These are phyloP conservation scores for Eulemur macaco DNA, from an alignment of 2,113 vertebrate genomes.

Conservation along the genomic window DNA sequence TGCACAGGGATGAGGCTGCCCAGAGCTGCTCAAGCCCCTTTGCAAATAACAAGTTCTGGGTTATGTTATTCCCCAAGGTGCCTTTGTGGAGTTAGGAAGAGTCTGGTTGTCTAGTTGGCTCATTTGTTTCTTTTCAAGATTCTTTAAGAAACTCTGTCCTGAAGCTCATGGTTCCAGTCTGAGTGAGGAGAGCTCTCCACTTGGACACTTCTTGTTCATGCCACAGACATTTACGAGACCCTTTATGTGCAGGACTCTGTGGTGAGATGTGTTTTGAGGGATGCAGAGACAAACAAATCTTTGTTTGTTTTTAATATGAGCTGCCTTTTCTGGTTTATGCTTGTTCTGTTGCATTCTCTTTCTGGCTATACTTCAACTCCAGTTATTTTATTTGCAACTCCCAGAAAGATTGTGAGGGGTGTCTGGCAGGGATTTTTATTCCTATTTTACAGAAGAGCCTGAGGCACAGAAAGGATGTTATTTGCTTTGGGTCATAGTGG, in stretches of 20 bases:
- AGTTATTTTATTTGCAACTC: background rate
- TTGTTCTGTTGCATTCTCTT: background rate
- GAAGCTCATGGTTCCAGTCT: background rate
- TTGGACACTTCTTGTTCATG: background rate
- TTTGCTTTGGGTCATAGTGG: background rate
- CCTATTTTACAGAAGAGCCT: background rate
- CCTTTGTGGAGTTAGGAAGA: background rate
- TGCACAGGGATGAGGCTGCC: background rate
- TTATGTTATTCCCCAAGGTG: background rate
- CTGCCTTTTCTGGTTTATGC: background rate
- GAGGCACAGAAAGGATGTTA: background rate
- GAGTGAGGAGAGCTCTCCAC: background rate
- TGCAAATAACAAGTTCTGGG: background rate
- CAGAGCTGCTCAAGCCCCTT: background rate
- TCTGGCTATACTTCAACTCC: background rate
- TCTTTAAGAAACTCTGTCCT: background rate
- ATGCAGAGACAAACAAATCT: background rate
- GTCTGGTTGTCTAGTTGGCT: background rate
- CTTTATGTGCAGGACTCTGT: background rate
- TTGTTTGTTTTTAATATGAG: background rate
- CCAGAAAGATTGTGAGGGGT: background rate
- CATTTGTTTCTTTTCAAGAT: background rate
- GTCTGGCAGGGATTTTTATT: background rate
- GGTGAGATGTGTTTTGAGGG: background rate
- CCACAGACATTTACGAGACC: background rate